A percentile compares a stretch with the other conserved stretches of the same genome.
Evolutionary conservation across 2,113 vertebrate species (phyloP).

Genomic region (Archilochus colubris): DNA sequence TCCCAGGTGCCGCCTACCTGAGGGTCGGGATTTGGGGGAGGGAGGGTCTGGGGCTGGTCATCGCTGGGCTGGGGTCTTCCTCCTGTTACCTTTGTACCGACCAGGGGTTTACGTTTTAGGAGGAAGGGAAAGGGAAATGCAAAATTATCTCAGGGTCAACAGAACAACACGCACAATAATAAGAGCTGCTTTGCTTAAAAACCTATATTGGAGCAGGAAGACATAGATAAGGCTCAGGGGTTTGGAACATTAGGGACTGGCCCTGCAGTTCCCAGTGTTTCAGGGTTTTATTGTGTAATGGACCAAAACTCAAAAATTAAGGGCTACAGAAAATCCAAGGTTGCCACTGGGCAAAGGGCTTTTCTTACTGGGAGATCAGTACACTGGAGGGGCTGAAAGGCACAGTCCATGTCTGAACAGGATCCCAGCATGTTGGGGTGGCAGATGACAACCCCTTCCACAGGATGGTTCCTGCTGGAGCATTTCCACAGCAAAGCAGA

Average conservation of each 20-base stretch:
- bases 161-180: accelerated
- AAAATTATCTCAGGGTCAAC: not conserved
- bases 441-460: accelerated
- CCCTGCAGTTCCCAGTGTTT: not conserved
- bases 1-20: too few species aligned
- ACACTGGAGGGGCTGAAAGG: accelerated
- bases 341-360: not conserved
- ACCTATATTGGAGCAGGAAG: too few species aligned
- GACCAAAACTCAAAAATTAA: not conserved
- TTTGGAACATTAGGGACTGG: not conserved
- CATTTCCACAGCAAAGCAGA: accelerated
- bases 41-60: not conserved
- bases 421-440: accelerated
- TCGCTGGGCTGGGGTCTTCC: not conserved
- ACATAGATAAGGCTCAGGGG: accelerated
- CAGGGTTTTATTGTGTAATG: accelerated
- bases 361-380: accelerated
- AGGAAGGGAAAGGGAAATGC: not conserved
- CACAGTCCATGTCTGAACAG: accelerated
- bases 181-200: not conserved
- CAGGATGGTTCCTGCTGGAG: accelerated
- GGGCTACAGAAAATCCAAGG: not conserved
- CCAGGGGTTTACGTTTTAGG: too few species aligned
- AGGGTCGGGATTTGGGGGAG: too few species aligned
- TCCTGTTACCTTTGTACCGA: too few species aligned